These are phyloP conservation scores for Misgurnus anguillicaudatus DNA, from an alignment of 2,113 vertebrate genomes.

Conservation along the genomic window DNA sequence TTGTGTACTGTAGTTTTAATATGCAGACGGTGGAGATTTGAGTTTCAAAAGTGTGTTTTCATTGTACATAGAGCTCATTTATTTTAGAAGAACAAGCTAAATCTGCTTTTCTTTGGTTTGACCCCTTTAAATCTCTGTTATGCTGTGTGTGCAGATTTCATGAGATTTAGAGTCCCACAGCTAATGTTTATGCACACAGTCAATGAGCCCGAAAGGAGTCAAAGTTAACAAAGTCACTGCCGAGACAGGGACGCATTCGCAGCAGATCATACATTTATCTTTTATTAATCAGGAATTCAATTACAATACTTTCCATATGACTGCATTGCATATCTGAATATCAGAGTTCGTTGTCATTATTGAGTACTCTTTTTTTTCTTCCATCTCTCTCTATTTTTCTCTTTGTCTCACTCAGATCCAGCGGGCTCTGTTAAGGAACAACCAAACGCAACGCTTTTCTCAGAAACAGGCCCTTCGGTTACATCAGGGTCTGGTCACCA, in stretches of 20 bases:
- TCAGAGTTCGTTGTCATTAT: conserved; percentile 21
- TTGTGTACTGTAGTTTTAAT: neutral
- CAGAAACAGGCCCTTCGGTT: conserved; percentile 89
- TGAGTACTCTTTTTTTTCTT: conserved; percentile 18
- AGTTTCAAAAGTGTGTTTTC: neutral
- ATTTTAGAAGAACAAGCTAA: neutral
- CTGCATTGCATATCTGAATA: conserved; percentile 39
- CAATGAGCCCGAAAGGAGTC: conserved; percentile 3
- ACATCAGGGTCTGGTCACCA: conserved; percentile 89
- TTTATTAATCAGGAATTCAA: conserved; percentile 28
- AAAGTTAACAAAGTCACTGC: conserved; percentile 13
- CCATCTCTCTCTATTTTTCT: neutral
- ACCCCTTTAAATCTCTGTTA: neutral
- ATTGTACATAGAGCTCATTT: neutral
- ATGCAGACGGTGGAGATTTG: neutral
- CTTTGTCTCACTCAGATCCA: conserved; percentile 78
- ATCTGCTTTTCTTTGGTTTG: neutral
- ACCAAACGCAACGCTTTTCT: conserved; percentile 86
- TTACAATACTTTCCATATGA: conserved; percentile 44
- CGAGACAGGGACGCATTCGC: neutral
- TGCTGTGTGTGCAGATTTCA: neutral
- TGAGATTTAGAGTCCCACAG: conserved; percentile 16
- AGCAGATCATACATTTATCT: conserved; percentile 34
- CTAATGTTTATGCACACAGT: conserved; percentile 2
- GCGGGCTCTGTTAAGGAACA: conserved; percentile 86